Evolutionary conservation across 2,797 vertebrate genomes (phyloP).

Genomic region (Phoeniculus purpureus): DNA sequence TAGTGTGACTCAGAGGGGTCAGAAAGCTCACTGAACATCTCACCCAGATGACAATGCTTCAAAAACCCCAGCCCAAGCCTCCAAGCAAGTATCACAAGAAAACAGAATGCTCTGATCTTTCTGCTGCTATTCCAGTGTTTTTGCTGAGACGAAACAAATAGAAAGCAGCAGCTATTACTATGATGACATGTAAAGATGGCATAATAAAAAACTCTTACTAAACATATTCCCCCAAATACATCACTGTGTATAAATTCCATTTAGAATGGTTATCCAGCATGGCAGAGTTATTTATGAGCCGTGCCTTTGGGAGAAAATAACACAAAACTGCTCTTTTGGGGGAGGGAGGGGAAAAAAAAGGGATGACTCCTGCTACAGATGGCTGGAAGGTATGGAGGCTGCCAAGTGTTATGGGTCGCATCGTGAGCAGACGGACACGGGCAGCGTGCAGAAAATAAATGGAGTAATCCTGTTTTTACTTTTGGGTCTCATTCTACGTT

Average conservation of each 20-base stretch:
- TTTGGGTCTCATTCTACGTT: slow-evolving; percentile 18
- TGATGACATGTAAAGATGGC: slow-evolving; percentile 77
- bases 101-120: slow-evolving; percentile 62
- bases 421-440: slow-evolving; percentile 40
- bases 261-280: slow-evolving; percentile 73
- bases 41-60: background rate
- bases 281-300: slow-evolving; percentile 79
- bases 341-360: background rate
- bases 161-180: slow-evolving; percentile 70
- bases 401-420: slow-evolving; percentile 22
- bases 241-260: slow-evolving; percentile 71
- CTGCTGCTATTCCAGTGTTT: slow-evolving; percentile 71
- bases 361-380: slow-evolving; percentile 22
- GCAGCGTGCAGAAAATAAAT: slow-evolving; percentile 50
- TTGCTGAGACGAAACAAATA: slow-evolving; percentile 76
- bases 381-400: slow-evolving; percentile 11
- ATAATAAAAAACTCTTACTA: slow-evolving; percentile 78
- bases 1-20: background rate
- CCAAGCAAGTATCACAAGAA: slow-evolving; percentile 51
- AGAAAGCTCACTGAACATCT: background rate
- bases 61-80: background rate
- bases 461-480: background rate
- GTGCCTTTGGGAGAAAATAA: slow-evolving; percentile 64
- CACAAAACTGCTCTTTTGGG: slow-evolving; percentile 57
- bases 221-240: slow-evolving; percentile 76